Conservation (phyloP, 2,113 vertebrate genomes). For the Uropsilus gracilis region DNA sequence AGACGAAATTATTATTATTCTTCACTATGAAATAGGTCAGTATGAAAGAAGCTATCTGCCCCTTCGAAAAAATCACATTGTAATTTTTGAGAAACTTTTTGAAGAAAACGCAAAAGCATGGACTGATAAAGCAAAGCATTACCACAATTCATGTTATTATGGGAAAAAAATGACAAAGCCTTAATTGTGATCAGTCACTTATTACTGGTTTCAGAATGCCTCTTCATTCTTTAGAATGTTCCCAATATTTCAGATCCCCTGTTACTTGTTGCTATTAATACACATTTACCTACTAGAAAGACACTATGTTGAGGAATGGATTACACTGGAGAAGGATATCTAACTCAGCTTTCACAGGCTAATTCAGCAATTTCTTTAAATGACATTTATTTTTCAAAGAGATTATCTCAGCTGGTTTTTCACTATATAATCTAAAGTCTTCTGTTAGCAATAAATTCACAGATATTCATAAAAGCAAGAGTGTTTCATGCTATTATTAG, state of each 20-base stretch:
- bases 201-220: slow-evolving; percentile 55
- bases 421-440: slow-evolving; percentile 55
- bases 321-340: background rate
- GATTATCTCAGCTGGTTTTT: slow-evolving; percentile 63
- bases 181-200: slow-evolving; percentile 50
- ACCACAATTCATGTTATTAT: slow-evolving; percentile 25
- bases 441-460: slow-evolving; percentile 52
- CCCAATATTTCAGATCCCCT: slow-evolving; percentile 7
- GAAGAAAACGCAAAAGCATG: slow-evolving; percentile 49
- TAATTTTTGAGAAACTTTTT: slow-evolving; percentile 52
- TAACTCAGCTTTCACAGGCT: slow-evolving; percentile 43
- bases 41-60: slow-evolving; percentile 19
- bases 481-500: slow-evolving; percentile 46
- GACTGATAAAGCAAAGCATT: slow-evolving; percentile 43
- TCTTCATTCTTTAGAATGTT: background rate
- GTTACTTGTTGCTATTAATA: slow-evolving; percentile 16
- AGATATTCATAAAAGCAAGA: slow-evolving; percentile 61
- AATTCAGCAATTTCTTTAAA: slow-evolving; percentile 64
- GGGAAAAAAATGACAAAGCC: slow-evolving; percentile 35
- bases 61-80: slow-evolving; percentile 3
- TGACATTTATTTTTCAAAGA: slow-evolving; percentile 60
- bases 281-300: slow-evolving; percentile 28
- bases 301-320: background rate
- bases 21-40: background rate
- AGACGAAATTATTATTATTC: slow-evolving; percentile 31